Evolutionary conservation across 1,140 invertebrate genomes (phyloP).

Genomic region (Semibalanus balanoides): DNA sequence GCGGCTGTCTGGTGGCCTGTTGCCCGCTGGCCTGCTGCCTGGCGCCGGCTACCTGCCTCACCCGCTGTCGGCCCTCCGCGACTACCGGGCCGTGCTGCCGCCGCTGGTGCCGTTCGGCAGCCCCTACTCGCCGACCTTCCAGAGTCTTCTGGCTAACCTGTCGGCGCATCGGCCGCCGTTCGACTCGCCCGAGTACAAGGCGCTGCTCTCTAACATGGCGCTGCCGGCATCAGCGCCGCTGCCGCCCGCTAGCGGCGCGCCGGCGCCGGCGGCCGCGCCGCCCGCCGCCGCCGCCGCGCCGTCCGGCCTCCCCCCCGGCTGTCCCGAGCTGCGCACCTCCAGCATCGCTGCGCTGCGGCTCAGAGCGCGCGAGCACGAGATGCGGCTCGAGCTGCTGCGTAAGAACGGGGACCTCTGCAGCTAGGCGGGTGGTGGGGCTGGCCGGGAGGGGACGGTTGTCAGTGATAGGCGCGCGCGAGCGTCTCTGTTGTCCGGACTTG

Average conservation of each 20-base stretch:
- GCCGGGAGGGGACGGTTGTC: no score
- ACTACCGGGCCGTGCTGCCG: conserved; percentile 16
- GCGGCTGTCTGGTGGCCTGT: conserved; percentile 3
- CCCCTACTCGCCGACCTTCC: conserved; percentile 16
- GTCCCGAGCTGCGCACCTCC: conserved; percentile 19
- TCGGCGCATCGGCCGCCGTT: conserved; percentile 5
- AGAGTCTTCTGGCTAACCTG: conserved; percentile 16
- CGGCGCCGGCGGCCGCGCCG: conserved; percentile 2
- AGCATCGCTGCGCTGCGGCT: conserved; percentile 43
- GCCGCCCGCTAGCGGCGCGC: conserved; percentile 6
- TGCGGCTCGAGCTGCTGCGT: conserved; percentile 63
- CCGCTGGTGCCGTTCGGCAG: conserved; percentile 12
- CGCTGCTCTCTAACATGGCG: neutral
- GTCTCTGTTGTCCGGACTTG: neutral
- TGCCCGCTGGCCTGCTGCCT: conserved; percentile 17
- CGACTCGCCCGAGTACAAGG: conserved; percentile 9
- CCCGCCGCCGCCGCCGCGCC: neutral
- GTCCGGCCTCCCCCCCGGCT: conserved; percentile 12
- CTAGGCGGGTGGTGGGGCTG: neutral
- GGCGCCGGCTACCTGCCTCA: conserved; percentile 16
- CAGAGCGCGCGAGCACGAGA: conserved; percentile 81
- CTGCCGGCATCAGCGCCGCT: conserved; percentile 16
- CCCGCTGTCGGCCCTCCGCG: conserved; percentile 4
- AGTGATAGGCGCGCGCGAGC: neutral
- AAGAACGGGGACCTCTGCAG: conserved; percentile 49